Percentiles rank a stretch among this genome's conserved stretches.
Evolutionary conservation across 1,140 invertebrate genomes (phyloP).

Genomic region (Odontomachus brunneus): DNA sequence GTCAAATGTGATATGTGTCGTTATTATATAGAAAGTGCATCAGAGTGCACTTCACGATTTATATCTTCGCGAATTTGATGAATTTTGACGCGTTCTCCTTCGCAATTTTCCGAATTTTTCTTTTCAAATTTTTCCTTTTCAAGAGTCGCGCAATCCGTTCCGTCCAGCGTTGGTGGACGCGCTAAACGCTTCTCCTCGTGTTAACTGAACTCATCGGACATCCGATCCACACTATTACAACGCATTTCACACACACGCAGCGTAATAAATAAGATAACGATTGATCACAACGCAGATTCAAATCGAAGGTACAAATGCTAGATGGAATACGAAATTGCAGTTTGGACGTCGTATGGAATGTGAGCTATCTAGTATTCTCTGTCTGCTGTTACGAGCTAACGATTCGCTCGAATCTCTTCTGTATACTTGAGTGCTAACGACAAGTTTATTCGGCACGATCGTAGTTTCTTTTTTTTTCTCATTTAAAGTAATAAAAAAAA

Average conservation of each 20-base stretch:
- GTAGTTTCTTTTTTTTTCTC: background rate
- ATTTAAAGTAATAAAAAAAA: background rate
- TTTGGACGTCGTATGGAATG: conserved; percentile 73
- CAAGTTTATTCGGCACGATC: background rate
- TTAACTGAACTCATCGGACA: conserved; percentile 23
- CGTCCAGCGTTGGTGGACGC: background rate
- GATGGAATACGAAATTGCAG: conserved; percentile 74
- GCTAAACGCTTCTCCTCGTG: background rate
- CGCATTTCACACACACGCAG: conserved; percentile 22
- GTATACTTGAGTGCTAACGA: conserved; percentile 10
- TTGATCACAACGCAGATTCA: conserved; percentile 70
- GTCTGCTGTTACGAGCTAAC: background rate
- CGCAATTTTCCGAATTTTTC: background rate
- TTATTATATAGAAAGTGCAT: conserved; percentile 36
- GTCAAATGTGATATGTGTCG: conserved; percentile 69
- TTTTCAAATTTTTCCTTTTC: background rate
- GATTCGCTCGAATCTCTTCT: background rate
- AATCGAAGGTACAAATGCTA: conserved; percentile 74
- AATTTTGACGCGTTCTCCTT: conserved; percentile 6
- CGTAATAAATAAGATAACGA: conserved; percentile 71
- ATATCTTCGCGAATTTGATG: background rate
- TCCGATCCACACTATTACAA: conserved; percentile 19
- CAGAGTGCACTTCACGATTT: conserved; percentile 6
- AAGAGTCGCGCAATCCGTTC: background rate
- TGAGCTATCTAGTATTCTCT: conserved; percentile 60